These are phyloP conservation scores for Epirrhoe alternata DNA, from an alignment of 2,888 invertebrate species.

Conservation along the genomic window DNA sequence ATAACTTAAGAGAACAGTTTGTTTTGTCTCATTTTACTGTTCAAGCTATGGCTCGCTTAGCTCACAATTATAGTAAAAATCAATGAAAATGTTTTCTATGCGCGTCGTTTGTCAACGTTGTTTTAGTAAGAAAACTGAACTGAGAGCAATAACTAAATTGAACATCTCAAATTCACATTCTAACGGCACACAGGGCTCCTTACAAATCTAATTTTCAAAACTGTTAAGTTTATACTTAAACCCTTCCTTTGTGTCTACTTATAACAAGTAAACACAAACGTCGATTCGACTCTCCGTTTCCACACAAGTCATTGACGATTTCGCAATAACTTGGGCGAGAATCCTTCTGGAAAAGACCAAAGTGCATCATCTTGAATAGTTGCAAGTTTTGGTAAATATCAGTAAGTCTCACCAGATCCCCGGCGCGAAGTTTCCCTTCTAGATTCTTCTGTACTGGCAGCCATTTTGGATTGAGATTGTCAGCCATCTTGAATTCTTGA, in stretches of 20 bases:
- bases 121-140: too few species aligned
- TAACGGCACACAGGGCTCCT: slow-evolving; percentile 48
- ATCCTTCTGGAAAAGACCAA: slow-evolving; percentile 77
- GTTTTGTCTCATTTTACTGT: too few species aligned
- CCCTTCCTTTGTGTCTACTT: slow-evolving; percentile 51
- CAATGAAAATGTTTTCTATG: too few species aligned
- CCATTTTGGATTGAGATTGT: background rate
- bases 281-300: slow-evolving; percentile 29
- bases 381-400: slow-evolving; percentile 42
- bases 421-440: slow-evolving; percentile 52
- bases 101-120: too few species aligned
- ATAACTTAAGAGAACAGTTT: too few species aligned
- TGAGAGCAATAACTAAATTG: background rate
- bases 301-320: slow-evolving; percentile 43
- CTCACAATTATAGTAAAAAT: too few species aligned
- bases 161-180: slow-evolving; percentile 30
- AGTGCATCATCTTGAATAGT: slow-evolving; percentile 69
- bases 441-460: slow-evolving; percentile 25
- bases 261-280: slow-evolving; percentile 33
- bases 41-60: too few species aligned
- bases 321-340: slow-evolving; percentile 33
- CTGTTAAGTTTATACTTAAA: slow-evolving; percentile 64
- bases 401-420: slow-evolving; percentile 54
- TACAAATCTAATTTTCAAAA: slow-evolving; percentile 49
- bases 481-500: slow-evolving; percentile 42